phyloP scores from a whole-genome alignment of 2,888 invertebrate genomes.

The Poecilus cupreus region DNA sequence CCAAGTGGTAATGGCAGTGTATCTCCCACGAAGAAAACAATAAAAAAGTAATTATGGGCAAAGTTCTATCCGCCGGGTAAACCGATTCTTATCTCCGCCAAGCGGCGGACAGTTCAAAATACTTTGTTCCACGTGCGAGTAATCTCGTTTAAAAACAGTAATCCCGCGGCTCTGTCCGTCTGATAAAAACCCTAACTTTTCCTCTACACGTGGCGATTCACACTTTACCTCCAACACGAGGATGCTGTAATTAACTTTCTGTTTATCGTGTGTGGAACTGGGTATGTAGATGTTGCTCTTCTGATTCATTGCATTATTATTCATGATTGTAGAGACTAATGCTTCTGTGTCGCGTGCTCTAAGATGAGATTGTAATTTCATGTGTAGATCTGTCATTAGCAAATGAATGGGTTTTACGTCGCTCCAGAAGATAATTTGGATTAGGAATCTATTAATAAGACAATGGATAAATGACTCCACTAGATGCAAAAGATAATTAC shows the following conservation, averaged over 20 bases:
- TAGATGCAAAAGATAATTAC: too few species aligned
- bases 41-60: constrained; percentile 53
- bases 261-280: constrained; percentile 29
- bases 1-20: neutral
- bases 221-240: constrained; percentile 3
- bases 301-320: constrained; percentile 43
- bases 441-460: too few species aligned
- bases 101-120: constrained; percentile 40
- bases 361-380: neutral
- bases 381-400: constrained; percentile 24
- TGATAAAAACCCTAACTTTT: constrained; percentile 49
- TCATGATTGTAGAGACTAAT: constrained; percentile 31
- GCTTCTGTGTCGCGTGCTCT: neutral
- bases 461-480: too few species aligned
- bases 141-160: constrained; percentile 58
- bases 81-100: constrained; percentile 44
- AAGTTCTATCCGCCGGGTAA: constrained; percentile 43
- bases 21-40: constrained; percentile 19
- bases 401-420: neutral
- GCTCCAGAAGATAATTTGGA: neutral
- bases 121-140: constrained; percentile 55
- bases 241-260: constrained; percentile 12
- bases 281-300: constrained; percentile 13
- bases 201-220: neutral
- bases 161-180: constrained; percentile 25